phyloP scores from a whole-genome alignment of 2,888 invertebrate genomes.

The Nyleta sp. region DNA sequence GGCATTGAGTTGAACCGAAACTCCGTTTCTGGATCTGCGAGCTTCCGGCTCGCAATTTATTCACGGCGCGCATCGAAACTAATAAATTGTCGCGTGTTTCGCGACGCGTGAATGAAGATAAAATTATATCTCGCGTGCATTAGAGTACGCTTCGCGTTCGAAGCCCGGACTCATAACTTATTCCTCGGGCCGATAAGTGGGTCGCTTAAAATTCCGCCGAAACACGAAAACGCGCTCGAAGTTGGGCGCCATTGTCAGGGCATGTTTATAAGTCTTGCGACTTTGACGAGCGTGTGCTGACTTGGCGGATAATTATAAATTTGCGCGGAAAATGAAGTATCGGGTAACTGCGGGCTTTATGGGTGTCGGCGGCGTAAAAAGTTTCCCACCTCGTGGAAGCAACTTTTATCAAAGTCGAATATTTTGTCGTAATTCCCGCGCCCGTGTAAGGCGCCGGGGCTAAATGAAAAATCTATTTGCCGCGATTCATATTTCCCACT shows the following conservation, averaged over 20 bases:
- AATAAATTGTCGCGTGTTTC: slow-evolving; percentile 34
- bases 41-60: not conserved
- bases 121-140: slow-evolving; percentile 33
- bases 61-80: slow-evolving; percentile 12
- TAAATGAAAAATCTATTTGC: slow-evolving; percentile 60
- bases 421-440: too few relatives aligned
- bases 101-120: slow-evolving; percentile 43
- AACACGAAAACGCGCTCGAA: slow-evolving; percentile 27
- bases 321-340: slow-evolving; percentile 41
- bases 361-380: slow-evolving; percentile 27
- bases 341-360: slow-evolving; percentile 4
- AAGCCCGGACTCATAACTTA: slow-evolving; percentile 40
- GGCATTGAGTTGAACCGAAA: not conserved
- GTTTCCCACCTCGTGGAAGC: too few relatives aligned
- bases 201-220: slow-evolving; percentile 36
- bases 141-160: slow-evolving; percentile 26
- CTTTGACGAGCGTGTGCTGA: slow-evolving; percentile 33
- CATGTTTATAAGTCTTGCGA: slow-evolving; percentile 22
- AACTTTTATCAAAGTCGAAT: too few relatives aligned
- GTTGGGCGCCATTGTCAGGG: slow-evolving; percentile 22
- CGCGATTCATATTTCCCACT: slow-evolving; percentile 26
- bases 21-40: not conserved
- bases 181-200: slow-evolving; percentile 41
- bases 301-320: slow-evolving; percentile 49
- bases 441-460: too few relatives aligned